Evolutionary conservation across 2,113 vertebrate species (phyloP), one percentile per base, ranked within the genome.

Genomic region (Pyrgilauda ruficollis): DNA sequence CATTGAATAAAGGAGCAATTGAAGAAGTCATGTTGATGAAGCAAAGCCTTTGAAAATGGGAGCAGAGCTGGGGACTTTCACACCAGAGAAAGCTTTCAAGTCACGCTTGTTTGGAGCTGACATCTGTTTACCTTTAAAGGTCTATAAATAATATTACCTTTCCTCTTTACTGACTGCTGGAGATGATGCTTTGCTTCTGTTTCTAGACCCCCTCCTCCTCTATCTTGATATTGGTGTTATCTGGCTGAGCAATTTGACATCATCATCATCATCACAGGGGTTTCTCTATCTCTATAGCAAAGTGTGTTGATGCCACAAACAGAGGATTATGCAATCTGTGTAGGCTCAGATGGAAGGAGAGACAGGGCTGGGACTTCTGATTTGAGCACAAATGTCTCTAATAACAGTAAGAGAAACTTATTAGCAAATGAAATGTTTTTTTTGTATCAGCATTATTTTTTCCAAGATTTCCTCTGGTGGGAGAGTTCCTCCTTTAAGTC

Each of bases 141-240:
- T 87, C 95, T 95, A 95, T 95, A 97, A 98, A 97, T 97, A 96
- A 97, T 96, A 96, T 96, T 90, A 95, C 94, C 93, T 68, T 39
- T 93, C 68, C 39, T 96, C 87, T 98, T 96, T 95, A 91, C 94
- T 93, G 83, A 95, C 93, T 97, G 37, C 85, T 90, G 91, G 90
- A 94, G 93, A 91, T 80, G 88, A 96, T 92, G 52, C 78, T 93
- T 96, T 96, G 50, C 84, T 83, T 93, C 94, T 96, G 93, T 94
- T 96, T 94, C 78, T 8, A 26, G n/a, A 67, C 83, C 79, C 81
- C 89, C 67, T 89, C 63, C 83, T 96, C 72, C 62, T 96, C 88
- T 94, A 4, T 67, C 94, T 79, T 92, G 93, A 87, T 82, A 82
- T 56, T 87, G 79, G 69, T 72, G 56, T 62, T 93, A 70, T 69